Evolutionary conservation across 2,888 invertebrate genomes (phyloP), one percentile per base, ranked within the genome.

Genomic region (Xestia xanthographa): DNA sequence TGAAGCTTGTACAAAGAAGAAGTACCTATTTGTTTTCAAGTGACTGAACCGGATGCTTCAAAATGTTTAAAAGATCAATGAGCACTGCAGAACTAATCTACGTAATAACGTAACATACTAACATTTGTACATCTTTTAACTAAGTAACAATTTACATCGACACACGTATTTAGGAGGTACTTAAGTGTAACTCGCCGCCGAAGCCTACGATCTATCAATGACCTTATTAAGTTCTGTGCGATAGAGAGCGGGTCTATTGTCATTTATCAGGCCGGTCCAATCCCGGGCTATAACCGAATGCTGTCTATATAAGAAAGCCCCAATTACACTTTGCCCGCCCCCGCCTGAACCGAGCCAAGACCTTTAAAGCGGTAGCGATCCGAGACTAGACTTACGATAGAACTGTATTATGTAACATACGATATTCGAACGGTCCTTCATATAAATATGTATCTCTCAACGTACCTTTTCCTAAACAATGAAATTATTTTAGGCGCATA

Each of bases 331-430:
- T 67, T n/a, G 50, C 34, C 56, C 66, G 58, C 66, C 66, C 67
- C 79, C 74, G 74, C 62, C 26, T 22, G 43, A 69, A 70, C 43
- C 56, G 73, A 81, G 83, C 48, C 78, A 82, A 78, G 62, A 78
- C 82, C 56, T 81, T 82, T 73, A 78, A 81, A 80, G 69, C 73
- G 78, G 66, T 66, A 73, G 63, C 70, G 71, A 68, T 72, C 63
- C 34, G 56, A 69, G 45, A 68, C 71, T 50, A 68, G 68, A 66
- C 63, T 63, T 41, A 56, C 53, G 50, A 67, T 79, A 66, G 56
- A 66, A 66, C 43, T 34, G 26, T 62, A 22, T 62, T 72, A 62
- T 62, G 26, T 69, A 70, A 78, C 29, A 45, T 26, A 38, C 34
- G 38, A 50, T 48, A 78, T 62, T 53, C 8, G 56, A 56, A 60